phyloP scores from a whole-genome alignment of 2,888 invertebrate species.

The Zaprionus bogoriensis region DNA sequence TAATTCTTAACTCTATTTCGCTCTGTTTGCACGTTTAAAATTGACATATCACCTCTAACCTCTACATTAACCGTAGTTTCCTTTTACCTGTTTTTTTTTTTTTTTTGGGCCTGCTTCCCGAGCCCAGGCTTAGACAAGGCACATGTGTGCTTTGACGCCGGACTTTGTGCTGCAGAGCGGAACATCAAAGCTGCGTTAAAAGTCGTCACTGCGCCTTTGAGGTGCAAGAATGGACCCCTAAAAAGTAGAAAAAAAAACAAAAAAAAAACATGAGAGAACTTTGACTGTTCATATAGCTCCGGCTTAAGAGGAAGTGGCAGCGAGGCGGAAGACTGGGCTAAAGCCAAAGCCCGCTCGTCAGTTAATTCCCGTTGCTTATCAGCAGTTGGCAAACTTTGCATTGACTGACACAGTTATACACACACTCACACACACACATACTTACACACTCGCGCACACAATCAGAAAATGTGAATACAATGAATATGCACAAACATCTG shows the following conservation, averaged over 20 bases:
- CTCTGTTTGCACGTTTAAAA: no score
- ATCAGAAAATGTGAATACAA: conserved; percentile 50
- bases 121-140: background rate
- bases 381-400: conserved; percentile 67
- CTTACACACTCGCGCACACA: conserved; percentile 7
- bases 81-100: no score
- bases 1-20: no score
- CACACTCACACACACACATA: conserved; percentile 1
- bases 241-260: conserved; percentile 1
- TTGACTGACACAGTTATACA: conserved; percentile 50
- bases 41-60: no score
- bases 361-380: conserved; percentile 72
- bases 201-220: conserved; percentile 31
- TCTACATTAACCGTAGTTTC: no score
- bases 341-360: conserved; percentile 30
- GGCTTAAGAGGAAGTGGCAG: conserved; percentile 24
- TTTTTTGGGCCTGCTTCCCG: no score
- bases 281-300: conserved; percentile 38
- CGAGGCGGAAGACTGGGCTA: background rate
- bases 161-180: conserved; percentile 46
- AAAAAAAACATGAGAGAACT: conserved; percentile 20
- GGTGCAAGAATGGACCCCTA: no score
- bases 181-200: conserved; percentile 52
- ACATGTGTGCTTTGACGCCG: conserved; percentile 39
- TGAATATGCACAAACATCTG: conserved; percentile 57